Conservation (phyloP, 2,797 vertebrate genomes). For the Chaetophractus vellerosus region DNA sequence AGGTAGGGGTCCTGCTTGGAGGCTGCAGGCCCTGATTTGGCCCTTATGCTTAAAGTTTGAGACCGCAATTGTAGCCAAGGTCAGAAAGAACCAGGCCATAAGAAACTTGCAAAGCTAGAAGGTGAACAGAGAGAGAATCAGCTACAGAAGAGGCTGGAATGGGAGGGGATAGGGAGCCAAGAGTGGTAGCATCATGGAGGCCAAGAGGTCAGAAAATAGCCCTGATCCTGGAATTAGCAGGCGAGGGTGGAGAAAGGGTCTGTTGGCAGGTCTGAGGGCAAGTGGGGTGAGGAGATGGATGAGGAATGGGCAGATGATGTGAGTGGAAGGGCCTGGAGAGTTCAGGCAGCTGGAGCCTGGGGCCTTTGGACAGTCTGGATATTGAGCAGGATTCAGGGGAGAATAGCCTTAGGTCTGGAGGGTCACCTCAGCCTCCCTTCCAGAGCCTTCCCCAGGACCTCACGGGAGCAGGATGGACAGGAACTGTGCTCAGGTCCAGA, state of each 20-base stretch:
- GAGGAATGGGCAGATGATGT: background rate
- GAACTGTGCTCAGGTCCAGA: constrained; percentile 44
- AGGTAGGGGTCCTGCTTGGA: background rate
- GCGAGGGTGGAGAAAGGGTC: background rate
- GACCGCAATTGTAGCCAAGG: background rate
- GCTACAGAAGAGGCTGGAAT: background rate
- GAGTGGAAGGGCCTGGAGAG: background rate
- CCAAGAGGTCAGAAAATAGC: background rate
- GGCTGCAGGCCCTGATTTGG: background rate
- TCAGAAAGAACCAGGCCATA: background rate
- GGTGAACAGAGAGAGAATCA: background rate
- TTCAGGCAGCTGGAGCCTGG: background rate
- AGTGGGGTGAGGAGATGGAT: accelerated
- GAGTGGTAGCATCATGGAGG: background rate
- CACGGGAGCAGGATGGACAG: constrained; percentile 1
- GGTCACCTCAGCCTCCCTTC: background rate
- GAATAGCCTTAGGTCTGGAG: background rate
- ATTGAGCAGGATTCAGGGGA: background rate
- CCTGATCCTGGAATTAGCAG: background rate
- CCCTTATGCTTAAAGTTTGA: constrained; percentile 6
- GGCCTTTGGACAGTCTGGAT: background rate
- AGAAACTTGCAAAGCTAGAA: background rate
- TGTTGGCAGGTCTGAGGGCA: background rate
- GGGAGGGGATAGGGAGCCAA: background rate
- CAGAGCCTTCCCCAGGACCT: background rate